Percentiles rank a stretch among this genome's conserved stretches.
phyloP scores from a whole-genome alignment of 1,140 invertebrate species.

The Conus betulinus region DNA sequence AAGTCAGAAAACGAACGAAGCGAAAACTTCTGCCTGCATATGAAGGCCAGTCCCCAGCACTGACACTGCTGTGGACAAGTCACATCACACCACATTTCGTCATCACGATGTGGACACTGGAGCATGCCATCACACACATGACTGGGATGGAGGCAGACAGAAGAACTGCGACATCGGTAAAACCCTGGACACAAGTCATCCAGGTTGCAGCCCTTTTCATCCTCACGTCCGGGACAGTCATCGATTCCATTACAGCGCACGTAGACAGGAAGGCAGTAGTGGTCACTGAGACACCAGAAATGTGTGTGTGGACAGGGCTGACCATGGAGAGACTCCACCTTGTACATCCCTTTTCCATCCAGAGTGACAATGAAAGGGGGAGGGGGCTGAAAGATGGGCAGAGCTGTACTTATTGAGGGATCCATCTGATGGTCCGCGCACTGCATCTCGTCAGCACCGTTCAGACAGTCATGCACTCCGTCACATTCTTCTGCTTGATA shows the following conservation, averaged over 20 bases:
- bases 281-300: conserved; percentile 15
- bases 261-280: conserved; percentile 16
- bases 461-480: neutral
- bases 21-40: neutral
- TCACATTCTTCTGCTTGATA: neutral
- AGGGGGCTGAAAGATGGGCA: neutral
- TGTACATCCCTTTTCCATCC: conserved; percentile 2
- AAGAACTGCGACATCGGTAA: conserved; percentile 32
- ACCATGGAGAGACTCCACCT: neutral
- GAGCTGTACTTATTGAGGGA: neutral
- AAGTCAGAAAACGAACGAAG: neutral
- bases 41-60: conserved; percentile 9
- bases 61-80: too few species aligned
- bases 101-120: too few species aligned
- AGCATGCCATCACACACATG: too few species aligned
- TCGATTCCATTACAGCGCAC: conserved; percentile 31
- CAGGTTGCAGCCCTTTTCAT: neutral
- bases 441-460: conserved; percentile 1
- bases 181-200: conserved; percentile 38
- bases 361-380: neutral
- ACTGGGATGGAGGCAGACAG: conserved; percentile 36
- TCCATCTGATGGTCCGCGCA: neutral
- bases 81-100: too few species aligned
- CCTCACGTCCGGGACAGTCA: conserved; percentile 23
- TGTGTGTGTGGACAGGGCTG: conserved; percentile 18